Evolutionary conservation across 2,797 vertebrate species (phyloP), one percentile per base, ranked within the genome.

Genomic region (Spheniscus humboldti): DNA sequence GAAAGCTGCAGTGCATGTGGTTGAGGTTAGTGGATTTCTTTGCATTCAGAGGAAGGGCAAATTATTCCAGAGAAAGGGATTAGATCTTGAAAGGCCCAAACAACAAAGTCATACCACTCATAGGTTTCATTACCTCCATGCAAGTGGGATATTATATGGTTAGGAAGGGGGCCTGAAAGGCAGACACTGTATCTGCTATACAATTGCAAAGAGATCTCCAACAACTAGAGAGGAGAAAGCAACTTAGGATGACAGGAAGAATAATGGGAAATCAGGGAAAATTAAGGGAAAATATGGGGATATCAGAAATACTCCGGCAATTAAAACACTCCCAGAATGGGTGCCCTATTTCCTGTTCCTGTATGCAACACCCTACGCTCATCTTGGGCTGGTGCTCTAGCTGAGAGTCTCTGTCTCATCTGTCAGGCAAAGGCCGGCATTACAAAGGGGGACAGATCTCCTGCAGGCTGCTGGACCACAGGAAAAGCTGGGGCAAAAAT

Each of bases 181-280:
- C 33, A 64, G 11, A 8, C 0, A 0, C 17, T 30, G 2, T 30
- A 17, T 28, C 47, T 78, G 17, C 22, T 64, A 2, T 9, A 17
- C 6, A 31, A 18, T 45, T 43, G 12, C 31, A 41, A 64, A 68
- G 55, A 69, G 8, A 48, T 59, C 86, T 84, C 45, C 33, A 75
- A 1, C 6, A 57, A 16, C 11, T 11, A 39, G 35, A 73, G 31
- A 75, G 74, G 24, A 74, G 28, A 48, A 67, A 73, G 14, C 8
- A 37, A 22, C 37, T 77, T 67, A 52, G n/a, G 82, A 87, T 77
- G n/a, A 64, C 53, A 56, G 25, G 33, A 45, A 35, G 18, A 82
- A 50, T 50, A 71, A 48, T 1, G 3, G 37, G 13, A 68, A 79
- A 64, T 33, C 0, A 3, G 60, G 57, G 24, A 77, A 52, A 74